Percentiles rank a stretch among this genome's conserved stretches.
Evolutionary conservation across 2,113 vertebrate species (phyloP).

Genomic region (Pseudopodoces humilis): DNA sequence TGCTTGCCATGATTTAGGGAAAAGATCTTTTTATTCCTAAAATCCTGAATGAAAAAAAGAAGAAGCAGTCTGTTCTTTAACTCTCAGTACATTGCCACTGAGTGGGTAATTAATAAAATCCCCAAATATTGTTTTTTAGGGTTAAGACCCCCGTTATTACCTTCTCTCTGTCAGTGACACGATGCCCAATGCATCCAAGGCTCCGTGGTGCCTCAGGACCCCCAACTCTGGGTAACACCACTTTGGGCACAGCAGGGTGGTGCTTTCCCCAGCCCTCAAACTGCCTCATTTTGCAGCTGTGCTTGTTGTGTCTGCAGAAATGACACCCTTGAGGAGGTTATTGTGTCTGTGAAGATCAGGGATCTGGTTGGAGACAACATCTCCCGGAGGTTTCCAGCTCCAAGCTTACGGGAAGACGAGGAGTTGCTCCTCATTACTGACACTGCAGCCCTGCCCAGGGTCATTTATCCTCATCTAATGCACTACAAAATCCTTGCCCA

Average conservation of each 20-base stretch:
- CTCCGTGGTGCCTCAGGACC: neutral
- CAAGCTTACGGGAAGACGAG: rapidly evolving
- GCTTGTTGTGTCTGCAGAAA: neutral
- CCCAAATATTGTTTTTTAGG: neutral
- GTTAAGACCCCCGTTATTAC: neutral
- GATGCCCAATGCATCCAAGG: neutral
- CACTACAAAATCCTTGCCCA: neutral
- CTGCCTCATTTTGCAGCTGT: neutral
- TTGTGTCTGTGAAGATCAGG: neutral
- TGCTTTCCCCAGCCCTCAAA: rapidly evolving
- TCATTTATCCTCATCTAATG: neutral
- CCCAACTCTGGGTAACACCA: rapidly evolving
- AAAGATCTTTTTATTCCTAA: neutral
- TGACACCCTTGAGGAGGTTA: neutral
- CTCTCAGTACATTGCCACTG: neutral
- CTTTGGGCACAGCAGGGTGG: neutral
- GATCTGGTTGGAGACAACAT: rapidly evolving
- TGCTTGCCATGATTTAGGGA: rapidly evolving
- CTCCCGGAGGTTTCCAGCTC: rapidly evolving
- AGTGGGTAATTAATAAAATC: neutral
- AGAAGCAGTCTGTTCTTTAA: neutral
- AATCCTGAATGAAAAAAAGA: neutral
- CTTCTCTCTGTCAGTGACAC: neutral
- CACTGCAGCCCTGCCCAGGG: neutral
- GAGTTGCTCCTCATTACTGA: neutral